Percentiles rank a stretch among this genome's conserved stretches.
phyloP scores from a whole-genome alignment of 2,797 vertebrate species.

The Astyanax mexicanus region DNA sequence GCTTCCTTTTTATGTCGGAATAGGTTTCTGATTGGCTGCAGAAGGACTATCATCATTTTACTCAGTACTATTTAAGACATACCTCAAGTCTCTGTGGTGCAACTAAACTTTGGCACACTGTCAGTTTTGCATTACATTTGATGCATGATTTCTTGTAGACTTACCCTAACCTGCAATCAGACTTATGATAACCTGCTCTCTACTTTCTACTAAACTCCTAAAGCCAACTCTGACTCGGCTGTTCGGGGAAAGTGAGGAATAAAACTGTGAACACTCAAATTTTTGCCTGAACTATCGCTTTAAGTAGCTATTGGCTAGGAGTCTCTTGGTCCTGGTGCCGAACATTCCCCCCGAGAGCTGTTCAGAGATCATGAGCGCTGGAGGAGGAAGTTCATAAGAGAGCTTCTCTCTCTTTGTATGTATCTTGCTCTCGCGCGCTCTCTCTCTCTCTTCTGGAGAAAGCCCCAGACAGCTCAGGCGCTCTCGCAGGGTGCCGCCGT shows the following conservation, averaged over 20 bases:
- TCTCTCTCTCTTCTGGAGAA: conserved; percentile 32
- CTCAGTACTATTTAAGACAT: too few relatives aligned
- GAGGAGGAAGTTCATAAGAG: conserved; percentile 42
- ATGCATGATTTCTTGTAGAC: too few relatives aligned
- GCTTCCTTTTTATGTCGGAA: too few relatives aligned
- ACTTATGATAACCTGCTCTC: too few relatives aligned
- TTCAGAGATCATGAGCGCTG: conserved; percentile 43
- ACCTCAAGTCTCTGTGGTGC: too few relatives aligned
- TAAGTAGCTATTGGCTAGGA: conserved; percentile 20
- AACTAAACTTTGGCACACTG: too few relatives aligned
- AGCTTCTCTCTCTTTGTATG: conserved; percentile 14
- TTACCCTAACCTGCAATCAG: too few relatives aligned
- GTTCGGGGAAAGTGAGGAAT: not conserved
- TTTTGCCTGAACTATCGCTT: not conserved
- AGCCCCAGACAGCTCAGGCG: conserved; percentile 40
- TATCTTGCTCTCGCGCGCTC: not conserved
- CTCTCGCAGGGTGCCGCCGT: conserved; percentile 62
- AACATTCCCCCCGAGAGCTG: conserved; percentile 19
- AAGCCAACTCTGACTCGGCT: not conserved
- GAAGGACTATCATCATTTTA: too few relatives aligned
- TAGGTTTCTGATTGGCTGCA: too few relatives aligned
- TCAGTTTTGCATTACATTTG: too few relatives aligned
- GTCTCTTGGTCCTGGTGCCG: not conserved
- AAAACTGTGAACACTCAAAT: not conserved
- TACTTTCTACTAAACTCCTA: too few relatives aligned